Evolutionary conservation across 2,888 invertebrate genomes (phyloP), one percentile per base, ranked within the genome.

Genomic region (Hymenopus coronatus): DNA sequence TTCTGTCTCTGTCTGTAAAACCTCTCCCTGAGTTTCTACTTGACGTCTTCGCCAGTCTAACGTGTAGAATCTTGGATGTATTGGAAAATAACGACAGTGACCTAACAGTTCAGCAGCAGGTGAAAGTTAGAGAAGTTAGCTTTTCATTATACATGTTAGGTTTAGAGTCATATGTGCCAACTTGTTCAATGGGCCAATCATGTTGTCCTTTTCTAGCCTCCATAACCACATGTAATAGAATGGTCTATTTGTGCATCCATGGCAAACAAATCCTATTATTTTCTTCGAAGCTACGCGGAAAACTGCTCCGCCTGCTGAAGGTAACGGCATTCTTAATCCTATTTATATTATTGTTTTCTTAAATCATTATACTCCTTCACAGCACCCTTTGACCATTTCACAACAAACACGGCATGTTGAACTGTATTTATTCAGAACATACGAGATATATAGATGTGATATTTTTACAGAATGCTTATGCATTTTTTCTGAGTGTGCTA

Each of bases 171-270:
- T 96, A 99, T 0, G 97, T 96, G 3, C 99, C 99, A 1, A 99
- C 93, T 93, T 98, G 97, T 93, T 98, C 98, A 90, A 98, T 97
- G 0, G 97, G 96, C 85, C 96, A 96, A 88, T 95, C 94, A 91
- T 95, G 94, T 92, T 96, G 96, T 12, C 94, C 93, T 91, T 94
- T 94, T 91, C 93, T 95, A 89, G 94, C 98, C 92, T 96, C 96
- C 92, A 96, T 96, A 86, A 98, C 97, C 91, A 98, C 97, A 99
- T 97, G 92, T 99, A 99, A 93, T 95, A 99, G 93, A 99, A 99
- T 0, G 98, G 99, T 90, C 99, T 95, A 92, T 99, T 99, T 0
- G 97, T 95, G 92, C 99, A 99, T 88, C 99, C 99, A 92, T 97
- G 95, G 82, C 96, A 95, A 12, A 96, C 95, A 88, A 98, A 94